phyloP scores from a whole-genome alignment of 2,888 invertebrate species.

The Arge pagana region DNA sequence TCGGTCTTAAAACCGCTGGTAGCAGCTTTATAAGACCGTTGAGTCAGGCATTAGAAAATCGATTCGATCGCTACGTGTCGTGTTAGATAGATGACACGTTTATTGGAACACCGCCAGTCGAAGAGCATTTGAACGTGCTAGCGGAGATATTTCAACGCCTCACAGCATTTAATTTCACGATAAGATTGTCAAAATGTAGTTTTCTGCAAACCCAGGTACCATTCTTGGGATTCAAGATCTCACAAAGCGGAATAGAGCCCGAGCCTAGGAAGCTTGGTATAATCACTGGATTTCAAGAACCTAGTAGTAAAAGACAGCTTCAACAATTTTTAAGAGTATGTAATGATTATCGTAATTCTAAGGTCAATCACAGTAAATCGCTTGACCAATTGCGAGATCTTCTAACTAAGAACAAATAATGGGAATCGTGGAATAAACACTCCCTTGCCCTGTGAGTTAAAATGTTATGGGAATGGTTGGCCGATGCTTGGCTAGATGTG shows the following conservation, averaged over 20 bases:
- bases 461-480: slow-evolving; percentile 33
- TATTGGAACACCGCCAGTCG: slow-evolving; percentile 33
- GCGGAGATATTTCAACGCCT: slow-evolving; percentile 29
- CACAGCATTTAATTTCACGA: slow-evolving; percentile 32
- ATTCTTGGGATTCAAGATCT: slow-evolving; percentile 28
- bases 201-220: slow-evolving; percentile 32
- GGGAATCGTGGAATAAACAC: slow-evolving; percentile 29
- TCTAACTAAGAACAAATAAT: slow-evolving; percentile 22
- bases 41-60: slow-evolving; percentile 35
- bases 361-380: slow-evolving; percentile 14
- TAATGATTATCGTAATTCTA: slow-evolving; percentile 30
- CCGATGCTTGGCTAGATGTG: slow-evolving; percentile 25
- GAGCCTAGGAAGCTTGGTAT: slow-evolving; percentile 30
- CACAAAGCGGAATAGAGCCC: slow-evolving; percentile 18
- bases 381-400: slow-evolving; percentile 28
- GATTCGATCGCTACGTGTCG: slow-evolving; percentile 31
- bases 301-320: slow-evolving; percentile 36
- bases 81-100: slow-evolving; percentile 45
- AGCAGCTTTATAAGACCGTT: slow-evolving; percentile 35
- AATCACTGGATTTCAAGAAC: slow-evolving; percentile 36
- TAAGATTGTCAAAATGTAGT: slow-evolving; percentile 34
- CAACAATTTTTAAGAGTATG: slow-evolving; percentile 34
- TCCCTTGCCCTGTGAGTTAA: slow-evolving; percentile 20
- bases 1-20: slow-evolving; percentile 39
- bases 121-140: slow-evolving; percentile 33